These are phyloP conservation scores for Helleia helle DNA, from an alignment of 2,888 invertebrate species.

Conservation along the genomic window DNA sequence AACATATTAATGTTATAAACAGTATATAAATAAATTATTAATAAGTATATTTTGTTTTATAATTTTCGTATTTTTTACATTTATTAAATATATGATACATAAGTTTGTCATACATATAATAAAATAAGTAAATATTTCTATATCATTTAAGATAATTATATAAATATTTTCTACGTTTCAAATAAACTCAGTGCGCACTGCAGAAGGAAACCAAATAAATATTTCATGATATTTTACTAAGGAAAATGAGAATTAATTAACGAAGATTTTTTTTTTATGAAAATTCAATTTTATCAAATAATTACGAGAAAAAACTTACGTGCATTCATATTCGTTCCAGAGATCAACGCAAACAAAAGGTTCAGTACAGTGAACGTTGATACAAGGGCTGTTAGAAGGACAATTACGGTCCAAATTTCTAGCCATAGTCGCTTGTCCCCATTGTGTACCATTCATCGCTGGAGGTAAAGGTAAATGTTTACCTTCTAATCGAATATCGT, in stretches of 20 bases:
- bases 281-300: neutral
- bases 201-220: conserved; percentile 11
- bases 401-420: conserved; percentile 93
- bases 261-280: neutral
- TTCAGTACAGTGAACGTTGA: conserved; percentile 93
- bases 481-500: conserved; percentile 88
- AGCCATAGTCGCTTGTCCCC: conserved; percentile 96
- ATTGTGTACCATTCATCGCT: conserved; percentile 95
- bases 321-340: conserved; percentile 99
- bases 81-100: neutral
- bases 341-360: conserved; percentile 96
- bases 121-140: neutral
- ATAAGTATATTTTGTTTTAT: neutral
- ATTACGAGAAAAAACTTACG: conserved; percentile 78
- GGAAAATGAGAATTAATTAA: neutral
- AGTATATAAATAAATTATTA: conserved; percentile 12
- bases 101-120: conserved; percentile 3
- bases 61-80: neutral
- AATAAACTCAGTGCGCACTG: conserved; percentile 31
- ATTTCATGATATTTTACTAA: neutral
- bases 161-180: neutral
- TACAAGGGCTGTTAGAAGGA: conserved; percentile 95
- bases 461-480: conserved; percentile 95
- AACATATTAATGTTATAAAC: conserved; percentile 32
- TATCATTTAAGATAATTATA: conserved; percentile 9